Evolutionary conservation across 2,888 invertebrate species (phyloP), one percentile per base, ranked within the genome.

Genomic region (Coleophora deauratella): DNA sequence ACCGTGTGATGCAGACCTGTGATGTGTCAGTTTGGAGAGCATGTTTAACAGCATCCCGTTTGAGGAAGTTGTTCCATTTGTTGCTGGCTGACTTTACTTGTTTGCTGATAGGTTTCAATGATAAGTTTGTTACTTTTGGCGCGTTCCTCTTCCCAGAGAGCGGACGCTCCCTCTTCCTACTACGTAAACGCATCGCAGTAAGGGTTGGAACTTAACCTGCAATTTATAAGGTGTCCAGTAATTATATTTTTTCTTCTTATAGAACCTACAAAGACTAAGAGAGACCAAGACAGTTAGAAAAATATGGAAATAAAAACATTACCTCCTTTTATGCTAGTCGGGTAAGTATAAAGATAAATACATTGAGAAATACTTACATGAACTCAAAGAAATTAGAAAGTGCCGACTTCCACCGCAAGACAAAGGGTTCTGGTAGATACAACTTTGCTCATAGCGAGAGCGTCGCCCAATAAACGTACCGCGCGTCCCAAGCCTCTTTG

Each of bases 161-260:
- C 66, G 86, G 84, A 54, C 88, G 87, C 76, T 87, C 88, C 65
- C 88, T 87, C 65, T 89, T 89, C 59, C 90, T 89, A 72, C 90
- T 91, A 72, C 91, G 88, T 68, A 91, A 78, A 88, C 90, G 90
- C 91, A 91, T 91, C 51, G 80, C 84, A 84, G 70, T 58, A 62
- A 66, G 27, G 59, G 54, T 43, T 51, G 42, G 42, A 49, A 61
- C 66, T 68, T 57, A 67, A 72, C 77, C 82, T 82, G 66, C n/a
- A n/a, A n/a, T n/a, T n/a, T n/a, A n/a, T 2, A 66, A 64, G 44
- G 12, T 21, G 44, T 31, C 6, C 6, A 21, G 6, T 6, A 4
- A 4, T 21, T 21, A 21, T 4, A 21, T 4, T 21, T 21, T 6
- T 21, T 4, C 15, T 8, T 21, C 44, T 40, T 40, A 44, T 33